Base-by-base conservation (phyloP, 2,113 vertebrate genomes). In the Aegypius monachus region DNA sequence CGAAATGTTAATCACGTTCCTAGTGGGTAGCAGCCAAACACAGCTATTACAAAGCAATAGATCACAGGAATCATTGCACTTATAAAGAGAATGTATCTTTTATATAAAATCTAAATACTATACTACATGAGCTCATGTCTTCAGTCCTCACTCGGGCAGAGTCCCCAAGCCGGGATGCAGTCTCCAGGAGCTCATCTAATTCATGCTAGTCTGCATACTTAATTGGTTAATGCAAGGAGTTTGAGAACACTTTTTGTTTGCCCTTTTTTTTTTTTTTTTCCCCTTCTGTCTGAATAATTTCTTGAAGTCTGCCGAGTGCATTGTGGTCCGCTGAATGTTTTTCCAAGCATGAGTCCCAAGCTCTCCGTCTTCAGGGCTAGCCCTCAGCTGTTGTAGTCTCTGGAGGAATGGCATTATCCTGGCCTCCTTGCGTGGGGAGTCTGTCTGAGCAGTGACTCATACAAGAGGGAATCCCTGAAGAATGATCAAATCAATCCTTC, bases 381-480 rank as follows among this genome's bases (percentile, higher is more conserved):
- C 94, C 88, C 94, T 98, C 98, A 98, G 97, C 97, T 97, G 94
- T 95, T 97, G 77, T 71, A 93, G 92, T 97, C 97, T 97, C 96
- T 82, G 65, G 97, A 97, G 97, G 88, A 97, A 96, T 96, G 92
- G 97, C 93, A 97, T 97, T 97, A 97, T 97, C 94, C 96, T 94
- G 96, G 94, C 95, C 94, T 97, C 95, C 87, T 95, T 94, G 62
- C 65, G 27, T 95, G 95, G 94, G 94, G 96, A 95, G 95, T 96
- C 97, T 98, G 96, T 88, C 92, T 97, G 95, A 97, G 95, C 88
- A 88, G 93, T 98, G 98, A 99, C 98, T 99, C 98, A 99, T 98
- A 91, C 92, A 48, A 93, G 81, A 99, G 98, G 98, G 98, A 99
- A 98, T 99, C 98, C 98, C 98, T 98, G 95, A 97, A 98, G 98